Evolutionary conservation across 1,140 invertebrate species (phyloP).

Genomic region (Drosophila sp.): DNA sequence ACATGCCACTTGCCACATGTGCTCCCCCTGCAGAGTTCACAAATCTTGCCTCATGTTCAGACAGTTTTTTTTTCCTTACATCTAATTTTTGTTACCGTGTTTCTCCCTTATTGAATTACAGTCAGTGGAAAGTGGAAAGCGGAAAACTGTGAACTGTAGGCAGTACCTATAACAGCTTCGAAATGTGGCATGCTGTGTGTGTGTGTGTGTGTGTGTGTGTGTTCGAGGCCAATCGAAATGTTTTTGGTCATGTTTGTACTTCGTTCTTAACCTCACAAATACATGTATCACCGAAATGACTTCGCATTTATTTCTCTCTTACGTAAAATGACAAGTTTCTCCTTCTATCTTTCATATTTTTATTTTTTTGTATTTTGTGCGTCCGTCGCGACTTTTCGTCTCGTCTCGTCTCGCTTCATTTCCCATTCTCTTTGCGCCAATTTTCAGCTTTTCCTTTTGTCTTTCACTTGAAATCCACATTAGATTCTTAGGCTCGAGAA

Average conservation of each 20-base stretch:
- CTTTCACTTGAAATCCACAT: slow-evolving; percentile 57
- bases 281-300: slow-evolving; percentile 8
- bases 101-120: slow-evolving; percentile 48
- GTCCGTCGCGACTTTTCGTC: slow-evolving; percentile 7
- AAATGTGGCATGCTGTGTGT: slow-evolving; percentile 22
- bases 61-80: neutral
- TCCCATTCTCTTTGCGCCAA: slow-evolving; percentile 2
- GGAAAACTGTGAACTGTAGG: slow-evolving; percentile 19
- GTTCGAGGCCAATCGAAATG: slow-evolving; percentile 15
- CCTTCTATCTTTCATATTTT: neutral
- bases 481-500: slow-evolving; percentile 28
- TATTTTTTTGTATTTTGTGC: neutral
- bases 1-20: neutral
- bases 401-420: neutral
- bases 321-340: slow-evolving; percentile 5
- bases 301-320: neutral
- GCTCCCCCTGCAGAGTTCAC: neutral
- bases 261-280: slow-evolving; percentile 15
- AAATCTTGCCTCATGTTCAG: slow-evolving; percentile 4
- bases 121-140: slow-evolving; percentile 15
- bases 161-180: slow-evolving; percentile 26
- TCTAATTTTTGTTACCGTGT: slow-evolving; percentile 9
- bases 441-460: slow-evolving; percentile 29
- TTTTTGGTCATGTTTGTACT: slow-evolving; percentile 1
- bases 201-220: slow-evolving; percentile 5